Base-by-base conservation (phyloP, 2,113 vertebrate species). In the Phainopepla nitens region DNA sequence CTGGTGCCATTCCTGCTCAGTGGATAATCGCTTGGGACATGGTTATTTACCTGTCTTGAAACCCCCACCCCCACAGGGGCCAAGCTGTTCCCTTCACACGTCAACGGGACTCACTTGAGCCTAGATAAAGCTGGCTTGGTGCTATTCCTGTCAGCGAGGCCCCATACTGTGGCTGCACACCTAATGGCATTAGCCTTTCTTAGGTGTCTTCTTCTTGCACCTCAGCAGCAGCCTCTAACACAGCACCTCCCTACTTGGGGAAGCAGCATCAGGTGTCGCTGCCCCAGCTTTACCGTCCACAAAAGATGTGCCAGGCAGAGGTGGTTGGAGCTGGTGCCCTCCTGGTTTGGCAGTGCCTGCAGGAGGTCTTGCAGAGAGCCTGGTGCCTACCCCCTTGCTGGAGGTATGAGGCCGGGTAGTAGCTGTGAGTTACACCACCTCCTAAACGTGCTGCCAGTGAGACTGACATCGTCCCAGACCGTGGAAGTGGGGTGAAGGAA, bases 101-200 rank as follows among this genome's bases (percentile, higher is more conserved):
- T 66, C 72, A 92, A 13, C 13, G 3, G 47, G 66, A 13, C 89
- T 73, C 35, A 13, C 57, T 83, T 72, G 68, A 93, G 72, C 84
- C 76, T 16, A 76, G 57, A 23, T 88, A 75, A 83, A 81, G 28
- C 49, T 53, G 58, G 53, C 82, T 84, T 7, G 4, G 53, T 50
- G 70, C 80, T 94, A 58, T 75, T 94, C 49, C 64, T 84, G 89
- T 50, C 24, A 2, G 73, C 1, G 0, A 73, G 64, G 79, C 75
- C 90, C 87, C 0, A 0, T 47, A 20, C 33, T 6, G 2, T 10
- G 5, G 68, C 68, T 39, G 28, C 64, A 66, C 28, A 8, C 60
- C 76, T 88, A 83, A 88, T 51, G 71, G 64, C 39, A 96, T 94
- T 93, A 81, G 60, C 36, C 53, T 86, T 90, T 57, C 42, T 61